Percentiles rank a stretch among this genome's conserved stretches.
Evolutionary conservation across 2,113 vertebrate genomes (phyloP).

Genomic region (Panthera tigris): DNA sequence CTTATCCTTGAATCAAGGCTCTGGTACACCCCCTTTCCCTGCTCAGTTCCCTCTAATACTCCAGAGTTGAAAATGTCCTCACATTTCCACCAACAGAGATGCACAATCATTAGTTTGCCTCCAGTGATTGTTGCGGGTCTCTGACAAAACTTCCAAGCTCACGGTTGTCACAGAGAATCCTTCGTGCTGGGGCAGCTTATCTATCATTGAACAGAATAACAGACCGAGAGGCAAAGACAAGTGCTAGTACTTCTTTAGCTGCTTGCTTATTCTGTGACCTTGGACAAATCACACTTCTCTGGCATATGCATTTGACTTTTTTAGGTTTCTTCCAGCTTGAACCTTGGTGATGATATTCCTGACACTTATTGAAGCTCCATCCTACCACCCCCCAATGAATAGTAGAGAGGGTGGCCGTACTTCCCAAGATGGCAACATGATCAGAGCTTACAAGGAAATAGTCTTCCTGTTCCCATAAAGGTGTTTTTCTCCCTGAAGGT

Average conservation of each 20-base stretch:
- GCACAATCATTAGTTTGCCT: conserved; percentile 17
- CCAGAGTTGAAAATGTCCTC: background rate
- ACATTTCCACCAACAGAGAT: background rate
- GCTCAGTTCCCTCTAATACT: background rate
- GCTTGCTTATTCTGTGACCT: background rate
- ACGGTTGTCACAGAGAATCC: background rate
- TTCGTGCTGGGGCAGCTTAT: background rate
- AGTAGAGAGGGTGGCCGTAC: background rate
- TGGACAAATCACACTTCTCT: background rate
- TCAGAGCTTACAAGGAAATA: background rate
- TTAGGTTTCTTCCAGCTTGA: background rate
- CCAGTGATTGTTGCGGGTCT: background rate
- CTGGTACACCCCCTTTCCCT: background rate
- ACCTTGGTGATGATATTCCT: background rate
- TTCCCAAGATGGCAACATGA: background rate
- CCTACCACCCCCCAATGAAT: background rate
- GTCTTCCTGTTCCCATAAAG: background rate
- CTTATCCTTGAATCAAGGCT: background rate
- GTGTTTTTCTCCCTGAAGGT: background rate
- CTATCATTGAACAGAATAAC: background rate
- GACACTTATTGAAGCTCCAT: background rate
- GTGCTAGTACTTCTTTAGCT: background rate
- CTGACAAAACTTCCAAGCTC: conserved; percentile 24
- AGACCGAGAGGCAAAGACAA: background rate
- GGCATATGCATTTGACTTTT: background rate